These are phyloP conservation scores for Papilio aristodemus DNA, from an alignment of 1,140 invertebrate genomes.

Conservation along the genomic window DNA sequence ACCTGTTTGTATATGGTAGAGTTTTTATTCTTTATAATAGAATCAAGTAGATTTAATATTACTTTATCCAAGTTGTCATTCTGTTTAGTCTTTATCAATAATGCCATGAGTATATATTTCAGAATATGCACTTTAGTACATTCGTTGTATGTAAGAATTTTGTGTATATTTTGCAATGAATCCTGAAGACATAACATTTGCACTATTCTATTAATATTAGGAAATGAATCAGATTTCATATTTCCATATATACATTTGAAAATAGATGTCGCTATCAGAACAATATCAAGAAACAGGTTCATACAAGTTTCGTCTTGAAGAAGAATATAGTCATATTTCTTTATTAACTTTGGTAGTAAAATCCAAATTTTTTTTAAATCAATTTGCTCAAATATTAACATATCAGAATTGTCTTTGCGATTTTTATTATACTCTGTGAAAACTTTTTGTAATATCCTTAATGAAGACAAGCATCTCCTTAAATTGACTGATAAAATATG, in stretches of 20 bases:
- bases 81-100: conserved; percentile 44
- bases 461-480: conserved; percentile 46
- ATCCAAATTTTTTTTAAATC: conserved; percentile 41
- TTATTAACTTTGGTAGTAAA: conserved; percentile 46
- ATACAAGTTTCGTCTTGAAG: conserved; percentile 40
- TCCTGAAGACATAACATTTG: conserved; percentile 55
- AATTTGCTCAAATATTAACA: conserved; percentile 39
- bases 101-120: conserved; percentile 48
- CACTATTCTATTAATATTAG: conserved; percentile 39
- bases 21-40: conserved; percentile 46
- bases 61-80: conserved; percentile 49
- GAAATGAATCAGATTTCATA: conserved; percentile 34
- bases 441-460: conserved; percentile 55
- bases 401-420: conserved; percentile 23
- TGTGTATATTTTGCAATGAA: conserved; percentile 37
- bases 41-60: conserved; percentile 43
- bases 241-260: conserved; percentile 37
- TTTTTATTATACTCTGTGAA: conserved; percentile 38
- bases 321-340: conserved; percentile 43
- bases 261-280: conserved; percentile 41
- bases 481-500: conserved; percentile 54
- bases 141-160: conserved; percentile 39
- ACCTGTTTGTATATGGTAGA: conserved; percentile 44
- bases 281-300: conserved; percentile 47
- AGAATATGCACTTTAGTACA: conserved; percentile 41